Evolutionary conservation across 2,113 vertebrate genomes (phyloP).

Genomic region (Paradoxurus hermaphroditus): DNA sequence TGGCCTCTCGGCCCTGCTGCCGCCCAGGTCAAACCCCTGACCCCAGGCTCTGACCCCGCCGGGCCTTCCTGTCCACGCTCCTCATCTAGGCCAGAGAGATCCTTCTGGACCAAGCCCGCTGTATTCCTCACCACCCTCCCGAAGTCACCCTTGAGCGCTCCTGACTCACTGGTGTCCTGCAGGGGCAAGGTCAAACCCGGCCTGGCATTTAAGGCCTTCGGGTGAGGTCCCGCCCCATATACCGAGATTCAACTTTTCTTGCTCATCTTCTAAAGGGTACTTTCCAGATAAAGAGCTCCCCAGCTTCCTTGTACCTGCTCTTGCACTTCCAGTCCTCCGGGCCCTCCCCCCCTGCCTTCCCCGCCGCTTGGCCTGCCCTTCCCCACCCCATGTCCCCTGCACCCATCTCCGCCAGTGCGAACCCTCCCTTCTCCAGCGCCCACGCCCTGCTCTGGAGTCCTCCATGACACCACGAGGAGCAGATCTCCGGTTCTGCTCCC

Average conservation of each 20-base stretch:
- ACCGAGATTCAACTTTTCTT: background rate
- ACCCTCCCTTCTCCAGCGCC: background rate
- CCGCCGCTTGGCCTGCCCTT: background rate
- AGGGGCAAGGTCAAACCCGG: background rate
- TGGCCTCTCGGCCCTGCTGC: background rate
- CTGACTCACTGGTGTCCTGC: background rate
- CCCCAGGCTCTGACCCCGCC: background rate
- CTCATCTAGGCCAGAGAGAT: background rate
- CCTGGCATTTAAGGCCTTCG: background rate
- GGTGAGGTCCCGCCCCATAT: background rate
- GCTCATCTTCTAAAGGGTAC: background rate
- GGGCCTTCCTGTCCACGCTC: accelerated
- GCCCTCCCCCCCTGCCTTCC: background rate
- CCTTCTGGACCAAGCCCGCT: background rate
- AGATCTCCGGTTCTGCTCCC: background rate
- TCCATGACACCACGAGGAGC: background rate
- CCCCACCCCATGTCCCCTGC: background rate
- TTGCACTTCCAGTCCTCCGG: background rate
- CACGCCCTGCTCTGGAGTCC: background rate
- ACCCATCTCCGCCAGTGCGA: background rate
- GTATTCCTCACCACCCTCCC: background rate
- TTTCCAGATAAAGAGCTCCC: background rate
- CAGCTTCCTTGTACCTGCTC: background rate
- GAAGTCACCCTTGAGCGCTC: background rate
- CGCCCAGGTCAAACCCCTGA: background rate